phyloP scores from a whole-genome alignment of 2,888 invertebrate species.

The Drosophila merina region DNA sequence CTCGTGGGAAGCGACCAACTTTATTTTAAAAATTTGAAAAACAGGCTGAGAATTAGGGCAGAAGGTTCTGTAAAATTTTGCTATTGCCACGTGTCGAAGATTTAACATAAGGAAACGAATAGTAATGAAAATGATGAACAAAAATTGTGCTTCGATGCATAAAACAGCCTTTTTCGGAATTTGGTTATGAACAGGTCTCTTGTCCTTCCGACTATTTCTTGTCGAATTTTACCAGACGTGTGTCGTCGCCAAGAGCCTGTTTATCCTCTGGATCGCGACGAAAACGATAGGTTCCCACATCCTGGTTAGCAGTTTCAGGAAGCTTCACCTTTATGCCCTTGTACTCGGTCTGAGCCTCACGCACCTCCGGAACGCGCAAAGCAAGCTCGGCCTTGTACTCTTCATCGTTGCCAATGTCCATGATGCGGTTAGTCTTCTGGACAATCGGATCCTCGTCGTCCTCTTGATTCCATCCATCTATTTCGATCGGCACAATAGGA shows the following conservation, averaged over 20 bases:
- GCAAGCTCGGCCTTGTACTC: constrained; percentile 50
- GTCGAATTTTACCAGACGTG: constrained; percentile 58
- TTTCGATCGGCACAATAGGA: constrained; percentile 64
- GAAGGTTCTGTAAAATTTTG: not conserved
- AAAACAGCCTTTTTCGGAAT: too few species aligned
- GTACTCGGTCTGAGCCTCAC: constrained; percentile 57
- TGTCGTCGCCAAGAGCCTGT: constrained; percentile 58
- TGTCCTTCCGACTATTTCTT: constrained; percentile 32
- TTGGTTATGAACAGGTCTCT: not conserved
- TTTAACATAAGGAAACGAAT: not conserved
- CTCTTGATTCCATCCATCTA: constrained; percentile 61
- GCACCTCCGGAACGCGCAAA: constrained; percentile 57
- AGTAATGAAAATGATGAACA: not conserved
- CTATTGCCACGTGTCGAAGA: not conserved
- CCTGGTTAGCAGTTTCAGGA: constrained; percentile 43
- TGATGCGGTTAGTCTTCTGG: constrained; percentile 23
- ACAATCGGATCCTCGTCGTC: constrained; percentile 43
- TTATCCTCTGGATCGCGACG: constrained; percentile 58
- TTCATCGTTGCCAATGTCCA: constrained; percentile 63
- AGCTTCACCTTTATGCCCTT: constrained; percentile 67
- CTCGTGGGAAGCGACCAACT: not conserved
- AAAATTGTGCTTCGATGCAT: not conserved
- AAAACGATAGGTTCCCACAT: constrained; percentile 68
- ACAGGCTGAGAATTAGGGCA: not conserved
- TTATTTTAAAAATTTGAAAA: not conserved